Evolutionary conservation across 2,888 invertebrate genomes (phyloP).

Genomic region (Tethea ocularis): DNA sequence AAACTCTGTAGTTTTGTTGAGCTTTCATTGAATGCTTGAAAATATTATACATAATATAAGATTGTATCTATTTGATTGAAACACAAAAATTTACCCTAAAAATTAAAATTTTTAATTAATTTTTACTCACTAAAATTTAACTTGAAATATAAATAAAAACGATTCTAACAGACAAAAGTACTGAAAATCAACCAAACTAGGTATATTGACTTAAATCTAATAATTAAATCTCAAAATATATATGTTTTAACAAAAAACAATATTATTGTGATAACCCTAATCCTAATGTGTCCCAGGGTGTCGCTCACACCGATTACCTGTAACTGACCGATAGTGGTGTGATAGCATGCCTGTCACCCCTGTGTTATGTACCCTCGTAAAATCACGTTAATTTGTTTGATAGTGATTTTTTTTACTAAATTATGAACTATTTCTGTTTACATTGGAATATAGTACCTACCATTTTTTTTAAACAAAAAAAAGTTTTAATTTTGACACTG

Average conservation of each 20-base stretch:
- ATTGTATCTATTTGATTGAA: too few species aligned
- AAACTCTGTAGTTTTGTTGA: background rate
- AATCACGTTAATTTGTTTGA: background rate
- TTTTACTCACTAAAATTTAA: too few species aligned
- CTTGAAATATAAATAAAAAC: too few species aligned
- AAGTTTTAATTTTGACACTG: background rate
- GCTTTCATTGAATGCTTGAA: too few species aligned
- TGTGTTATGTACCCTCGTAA: background rate
- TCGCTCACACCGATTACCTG: constrained; percentile 32
- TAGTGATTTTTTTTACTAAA: background rate
- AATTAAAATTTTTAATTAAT: too few species aligned
- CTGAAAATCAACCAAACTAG: too few species aligned
- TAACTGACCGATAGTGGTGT: constrained; percentile 24
- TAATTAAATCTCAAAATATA: too few species aligned
- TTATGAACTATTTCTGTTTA: background rate
- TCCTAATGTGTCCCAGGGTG: constrained; percentile 17
- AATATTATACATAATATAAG: too few species aligned
- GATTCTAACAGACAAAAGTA: too few species aligned
- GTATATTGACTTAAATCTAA: too few species aligned
- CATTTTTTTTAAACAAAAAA: background rate
- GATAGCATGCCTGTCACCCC: constrained; percentile 24
- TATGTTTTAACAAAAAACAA: background rate
- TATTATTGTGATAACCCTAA: background rate
- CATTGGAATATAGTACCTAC: background rate
- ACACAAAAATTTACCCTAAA: too few species aligned